These are phyloP conservation scores for Papilio polyxenes DNA, from an alignment of 1,140 invertebrate species.

Conservation along the genomic window DNA sequence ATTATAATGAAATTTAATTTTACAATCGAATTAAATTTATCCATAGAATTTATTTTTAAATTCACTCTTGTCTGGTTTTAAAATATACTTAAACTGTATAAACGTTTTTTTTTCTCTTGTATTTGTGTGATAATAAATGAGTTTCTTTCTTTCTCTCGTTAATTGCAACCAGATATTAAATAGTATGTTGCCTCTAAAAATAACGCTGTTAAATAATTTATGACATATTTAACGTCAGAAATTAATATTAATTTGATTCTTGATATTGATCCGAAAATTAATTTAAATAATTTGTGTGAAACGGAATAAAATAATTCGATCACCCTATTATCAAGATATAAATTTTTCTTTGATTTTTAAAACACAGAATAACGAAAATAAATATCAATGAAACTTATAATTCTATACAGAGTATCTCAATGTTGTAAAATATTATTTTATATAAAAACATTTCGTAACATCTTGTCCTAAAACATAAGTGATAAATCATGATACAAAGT, in stretches of 20 bases:
- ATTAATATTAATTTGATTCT: neutral
- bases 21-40: neutral
- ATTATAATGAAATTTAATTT: neutral
- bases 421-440: too few relatives aligned
- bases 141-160: too few relatives aligned
- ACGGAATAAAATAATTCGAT: neutral
- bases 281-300: neutral
- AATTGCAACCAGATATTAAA: too few relatives aligned
- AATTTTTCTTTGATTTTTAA: too few relatives aligned
- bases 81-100: neutral
- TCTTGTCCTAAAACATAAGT: neutral
- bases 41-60: neutral
- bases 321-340: too few relatives aligned
- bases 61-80: neutral
- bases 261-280: neutral
- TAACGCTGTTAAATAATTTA: too few relatives aligned
- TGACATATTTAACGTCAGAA: too few relatives aligned
- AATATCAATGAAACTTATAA: too few relatives aligned
- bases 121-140: too few relatives aligned
- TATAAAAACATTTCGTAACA: neutral
- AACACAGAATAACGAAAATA: too few relatives aligned
- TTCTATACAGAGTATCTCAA: too few relatives aligned
- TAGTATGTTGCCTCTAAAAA: neutral
- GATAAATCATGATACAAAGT: slow-evolving; percentile 1
- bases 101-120: too few relatives aligned